A percentile compares a stretch with the other conserved stretches of the same genome.
Evolutionary conservation across 2,888 invertebrate genomes (phyloP).

Genomic region (Perizoma flavofasciatum): DNA sequence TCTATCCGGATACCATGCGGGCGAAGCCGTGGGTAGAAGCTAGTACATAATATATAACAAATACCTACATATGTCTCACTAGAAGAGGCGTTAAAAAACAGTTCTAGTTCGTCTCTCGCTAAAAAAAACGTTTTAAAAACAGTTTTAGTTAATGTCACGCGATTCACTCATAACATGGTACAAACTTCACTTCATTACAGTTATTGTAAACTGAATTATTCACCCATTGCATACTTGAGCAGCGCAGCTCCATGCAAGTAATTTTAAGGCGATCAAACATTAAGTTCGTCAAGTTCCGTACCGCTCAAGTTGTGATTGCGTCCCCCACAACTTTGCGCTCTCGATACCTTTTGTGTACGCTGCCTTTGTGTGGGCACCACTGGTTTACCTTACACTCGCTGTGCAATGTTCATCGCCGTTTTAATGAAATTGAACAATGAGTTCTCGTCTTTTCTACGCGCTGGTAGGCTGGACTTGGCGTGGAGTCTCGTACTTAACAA

Average conservation of each 20-base stretch:
- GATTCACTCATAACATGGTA: too few relatives aligned
- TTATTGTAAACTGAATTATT: slow-evolving; percentile 2
- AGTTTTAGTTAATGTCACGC: too few relatives aligned
- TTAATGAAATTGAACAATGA: slow-evolving; percentile 41
- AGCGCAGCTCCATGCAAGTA: slow-evolving; percentile 23
- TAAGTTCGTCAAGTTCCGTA: slow-evolving; percentile 51
- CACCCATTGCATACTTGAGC: background rate
- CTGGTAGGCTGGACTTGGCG: background rate
- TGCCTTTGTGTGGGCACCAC: slow-evolving; percentile 55
- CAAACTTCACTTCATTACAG: background rate
- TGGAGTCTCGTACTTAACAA: background rate
- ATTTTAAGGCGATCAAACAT: slow-evolving; percentile 61
- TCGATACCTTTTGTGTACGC: slow-evolving; percentile 71
- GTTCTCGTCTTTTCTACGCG: slow-evolving; percentile 31
- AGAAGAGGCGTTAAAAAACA: too few relatives aligned
- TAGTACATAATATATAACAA: too few relatives aligned
- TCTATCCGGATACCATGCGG: too few relatives aligned
- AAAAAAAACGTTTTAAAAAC: too few relatives aligned
- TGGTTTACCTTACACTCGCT: slow-evolving; percentile 65
- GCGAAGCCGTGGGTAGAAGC: too few relatives aligned
- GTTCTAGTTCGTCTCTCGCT: too few relatives aligned
- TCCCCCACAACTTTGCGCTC: slow-evolving; percentile 66
- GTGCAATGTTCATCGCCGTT: slow-evolving; percentile 44
- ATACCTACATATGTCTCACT: too few relatives aligned
- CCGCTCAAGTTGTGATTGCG: slow-evolving; percentile 73